A percentile compares a stretch with the other conserved stretches of the same genome.
phyloP scores from a whole-genome alignment of 2,888 invertebrate genomes.

The Meteorus colon region DNA sequence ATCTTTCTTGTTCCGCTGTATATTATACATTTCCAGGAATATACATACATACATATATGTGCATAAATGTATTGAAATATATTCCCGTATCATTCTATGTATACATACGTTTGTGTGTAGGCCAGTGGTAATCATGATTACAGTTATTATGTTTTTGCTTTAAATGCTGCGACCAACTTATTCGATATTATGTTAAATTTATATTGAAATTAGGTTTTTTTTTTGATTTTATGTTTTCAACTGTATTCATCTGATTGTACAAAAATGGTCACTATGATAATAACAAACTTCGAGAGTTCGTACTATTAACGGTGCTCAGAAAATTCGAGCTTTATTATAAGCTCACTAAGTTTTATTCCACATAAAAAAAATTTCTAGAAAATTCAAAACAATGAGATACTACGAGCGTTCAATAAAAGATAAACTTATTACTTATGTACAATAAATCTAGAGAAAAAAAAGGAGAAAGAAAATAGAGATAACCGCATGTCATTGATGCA shows the following conservation, averaged over 20 bases:
- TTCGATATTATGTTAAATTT: conserved; percentile 2
- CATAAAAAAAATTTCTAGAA: conserved; percentile 21
- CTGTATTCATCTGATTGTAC: not conserved
- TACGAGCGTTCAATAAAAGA: conserved; percentile 7
- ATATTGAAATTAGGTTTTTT: not conserved
- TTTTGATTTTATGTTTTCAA: conserved; percentile 11
- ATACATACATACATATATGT: not conserved
- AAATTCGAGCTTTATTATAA: conserved; percentile 2
- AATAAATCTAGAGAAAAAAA: conserved; percentile 3
- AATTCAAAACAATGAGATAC: not conserved
- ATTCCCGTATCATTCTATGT: not conserved
- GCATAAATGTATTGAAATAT: not conserved
- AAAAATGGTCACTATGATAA: conserved; percentile 20
- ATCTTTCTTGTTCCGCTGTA: not conserved
- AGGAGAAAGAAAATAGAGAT: not conserved
- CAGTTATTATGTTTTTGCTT: conserved; percentile 5
- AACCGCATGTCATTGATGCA: not conserved
- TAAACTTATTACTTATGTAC: conserved; percentile 28
- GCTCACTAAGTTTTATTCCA: not conserved
- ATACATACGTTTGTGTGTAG: conserved; percentile 1
- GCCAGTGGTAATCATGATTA: conserved; percentile 5
- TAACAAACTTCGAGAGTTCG: conserved; percentile 35
- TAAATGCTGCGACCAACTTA: not conserved
- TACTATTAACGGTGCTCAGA: conserved; percentile 32
- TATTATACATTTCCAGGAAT: not conserved